Evolutionary conservation across 2,888 invertebrate genomes (phyloP), one percentile per base, ranked within the genome.

Genomic region (Stomorhina lunata): DNA sequence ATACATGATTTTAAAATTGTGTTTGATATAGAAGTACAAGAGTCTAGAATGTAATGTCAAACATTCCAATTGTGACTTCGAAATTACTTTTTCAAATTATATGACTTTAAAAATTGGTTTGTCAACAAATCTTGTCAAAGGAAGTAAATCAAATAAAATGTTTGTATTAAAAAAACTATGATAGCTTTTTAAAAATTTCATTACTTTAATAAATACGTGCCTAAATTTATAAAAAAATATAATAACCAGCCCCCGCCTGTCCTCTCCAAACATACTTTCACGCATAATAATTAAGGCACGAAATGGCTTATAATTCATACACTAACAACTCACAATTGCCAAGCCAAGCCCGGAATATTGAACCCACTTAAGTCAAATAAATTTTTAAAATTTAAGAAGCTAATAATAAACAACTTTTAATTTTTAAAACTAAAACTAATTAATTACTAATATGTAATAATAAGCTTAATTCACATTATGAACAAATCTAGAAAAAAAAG

Each of bases 231-330:
- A 66, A 61, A 15, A 72, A 79, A 65, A 25, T 25, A 57, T 29
- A 45, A 43, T 50, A 48, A 77, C 2, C 34, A 20, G 10, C 2
- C 3, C 10, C 1, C 7, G 45, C 12, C 17, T 27, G 59, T 22
- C 53, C 43, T 45, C n/a, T 59, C 20, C 15, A 22, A 55, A 81
- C 45, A 25, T 76, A 84, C 87, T 88, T 88, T 88, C 86, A 84
- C 84, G 85, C 86, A 86, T 85, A 88, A 73, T 69, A 83, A 79
- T 75, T 82, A 55, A 63, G 4, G 2, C 43, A n/a, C n/a, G n/a
- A 37, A 37, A 37, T 37, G 37, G 37, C 4, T n/a, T 50, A 37
- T 61, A 69, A 72, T 57, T 66, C 55, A 84, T 57, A 66, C 57
- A 66, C 37, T 55, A 34, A 45, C 57, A 40, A 9, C 5, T 20